Conservation (phyloP, 2,888 invertebrate genomes). For the Drosophila quinaria region DNA sequence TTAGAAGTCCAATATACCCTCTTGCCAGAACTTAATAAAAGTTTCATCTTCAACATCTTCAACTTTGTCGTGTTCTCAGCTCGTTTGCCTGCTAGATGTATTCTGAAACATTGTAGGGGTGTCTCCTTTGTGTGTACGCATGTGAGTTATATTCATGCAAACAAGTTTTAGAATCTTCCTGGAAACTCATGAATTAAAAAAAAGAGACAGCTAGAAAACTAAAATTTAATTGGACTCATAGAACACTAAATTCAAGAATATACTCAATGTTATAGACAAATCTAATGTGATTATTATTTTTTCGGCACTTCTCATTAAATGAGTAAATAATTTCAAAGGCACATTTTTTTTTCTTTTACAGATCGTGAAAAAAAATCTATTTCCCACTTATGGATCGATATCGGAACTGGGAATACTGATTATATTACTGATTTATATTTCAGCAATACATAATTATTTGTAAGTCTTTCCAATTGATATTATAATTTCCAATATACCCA, state of each 20-base stretch:
- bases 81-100: constrained; percentile 29
- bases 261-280: neutral
- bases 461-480: too few species aligned
- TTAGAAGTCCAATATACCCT: neutral
- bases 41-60: constrained; percentile 24
- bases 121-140: neutral
- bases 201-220: constrained; percentile 1
- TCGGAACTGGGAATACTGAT: too few species aligned
- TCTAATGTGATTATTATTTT: too few species aligned
- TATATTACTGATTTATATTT: too few species aligned
- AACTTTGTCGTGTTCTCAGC: constrained; percentile 17
- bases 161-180: constrained; percentile 18
- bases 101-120: constrained; percentile 8
- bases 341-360: too few species aligned
- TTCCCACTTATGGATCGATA: too few species aligned
- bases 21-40: constrained; percentile 1
- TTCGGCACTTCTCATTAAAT: too few species aligned
- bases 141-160: constrained; percentile 23
- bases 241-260: neutral
- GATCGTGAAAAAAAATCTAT: too few species aligned
- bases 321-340: too few species aligned
- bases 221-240: constrained; percentile 6
- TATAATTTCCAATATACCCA: constrained; percentile 1
- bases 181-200: constrained; percentile 12
- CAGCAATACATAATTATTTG: too few species aligned